Conservation (phyloP, 2,797 vertebrate genomes). For the Halcyon leucocephala region DNA sequence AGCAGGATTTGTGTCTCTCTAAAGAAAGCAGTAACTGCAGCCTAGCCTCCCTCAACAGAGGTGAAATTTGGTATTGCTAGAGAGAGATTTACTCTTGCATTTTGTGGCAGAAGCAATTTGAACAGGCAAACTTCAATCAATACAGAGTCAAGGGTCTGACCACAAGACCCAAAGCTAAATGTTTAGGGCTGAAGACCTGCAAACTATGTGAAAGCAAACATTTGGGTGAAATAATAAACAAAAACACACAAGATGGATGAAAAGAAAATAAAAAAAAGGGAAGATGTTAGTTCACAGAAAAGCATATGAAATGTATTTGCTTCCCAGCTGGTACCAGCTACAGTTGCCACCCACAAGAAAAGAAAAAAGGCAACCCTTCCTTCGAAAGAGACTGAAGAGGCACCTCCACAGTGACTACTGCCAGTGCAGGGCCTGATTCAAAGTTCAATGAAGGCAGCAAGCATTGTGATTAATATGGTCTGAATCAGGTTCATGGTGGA, state of each 20-base stretch:
- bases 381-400: neutral
- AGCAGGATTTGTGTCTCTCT: neutral
- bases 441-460: neutral
- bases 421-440: neutral
- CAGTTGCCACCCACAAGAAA: neutral
- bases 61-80: neutral
- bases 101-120: slow-evolving; percentile 19
- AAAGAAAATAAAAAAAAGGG: neutral
- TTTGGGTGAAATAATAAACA: neutral
- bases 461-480: neutral
- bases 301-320: neutral
- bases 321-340: neutral
- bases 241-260: neutral
- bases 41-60: neutral
- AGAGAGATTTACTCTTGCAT: neutral
- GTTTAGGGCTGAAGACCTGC: neutral
- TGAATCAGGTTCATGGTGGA: neutral
- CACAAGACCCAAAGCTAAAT: neutral
- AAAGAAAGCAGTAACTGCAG: slow-evolving; percentile 6
- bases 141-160: neutral
- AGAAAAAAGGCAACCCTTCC: neutral
- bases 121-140: neutral
- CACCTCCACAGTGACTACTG: neutral
- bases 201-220: neutral
- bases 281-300: neutral